Evolutionary conservation across 2,888 invertebrate genomes (phyloP), one percentile per base, ranked within the genome.

Genomic region (Polydrusus tereticollis): DNA sequence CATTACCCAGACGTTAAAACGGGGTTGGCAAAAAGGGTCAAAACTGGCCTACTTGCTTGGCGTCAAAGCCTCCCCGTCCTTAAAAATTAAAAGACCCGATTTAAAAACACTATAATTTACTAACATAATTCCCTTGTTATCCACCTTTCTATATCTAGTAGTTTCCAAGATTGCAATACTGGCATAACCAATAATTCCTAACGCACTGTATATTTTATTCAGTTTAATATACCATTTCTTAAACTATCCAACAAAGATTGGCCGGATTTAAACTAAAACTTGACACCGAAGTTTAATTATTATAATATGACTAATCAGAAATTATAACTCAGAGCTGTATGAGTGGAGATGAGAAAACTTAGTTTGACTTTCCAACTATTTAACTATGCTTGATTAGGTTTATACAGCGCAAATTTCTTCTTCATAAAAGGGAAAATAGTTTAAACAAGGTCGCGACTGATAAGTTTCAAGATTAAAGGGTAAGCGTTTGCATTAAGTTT

Each of bases 381-480:
- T 69, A 69, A 58, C 69, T 69, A 58, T 47, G n/a, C 21, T 12
- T 64, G 69, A 69, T 69, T 63, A 69, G 58, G 64, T 47, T 69
- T 63, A 47, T 64, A n/a, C n/a, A 26, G 47, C 33, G 57, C 41
- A 69, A 69, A 58, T 63, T 69, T 69, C 69, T 63, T 68, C 52
- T 36, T 57, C 50, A 47, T 69, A 43, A 55, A 55, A 69, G n/a
- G n/a, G 62, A 55, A 69, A 62, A 23, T 62, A 55, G 41, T 36
- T 62, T 18, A 41, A 62, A 69, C 55, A 45, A 38, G 33, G 67
- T 33, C 47, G 8, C 23, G 43, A 47, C 59, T 38, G 38, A 68
- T 60, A 60, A 50, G 60, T 59, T 36, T 38, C 47, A 6, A 29
- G 8, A 16, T 29, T 26, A 55, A 55, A 41, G 36, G 36, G 36